Evolutionary conservation across 2,797 vertebrate species (phyloP), one percentile per base, ranked within the genome.

Genomic region (Phrynocephalus guinanensis): DNA sequence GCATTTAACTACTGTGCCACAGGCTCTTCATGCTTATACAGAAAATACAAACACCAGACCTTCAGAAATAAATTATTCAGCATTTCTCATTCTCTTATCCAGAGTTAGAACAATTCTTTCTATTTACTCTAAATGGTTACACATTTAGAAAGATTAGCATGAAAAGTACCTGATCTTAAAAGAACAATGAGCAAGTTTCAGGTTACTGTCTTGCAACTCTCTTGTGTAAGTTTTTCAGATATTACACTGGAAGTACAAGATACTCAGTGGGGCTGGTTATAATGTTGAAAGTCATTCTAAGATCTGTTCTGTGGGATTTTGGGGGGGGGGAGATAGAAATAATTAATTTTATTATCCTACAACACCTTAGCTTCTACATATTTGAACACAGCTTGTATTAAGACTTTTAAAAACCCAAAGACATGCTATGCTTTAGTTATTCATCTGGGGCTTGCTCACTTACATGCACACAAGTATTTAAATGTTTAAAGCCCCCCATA

Each of bases 41-140:
- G 38, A 70, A 78, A 78, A 79, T 52, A 30, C 75, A 70, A 52
- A 85, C 20, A 75, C 52, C n/a, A 87, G 75, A 60, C 88, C 91
- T 67, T 86, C 75, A 26, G 1, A 83, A 24, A 33, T 2, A 92
- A 77, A 87, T 78, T 50, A 85, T 84, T 77, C 3, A 24, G 15
- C 44, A n/a, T 8, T 63, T 72, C 11, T 63, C 48, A 87, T 0
- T 80, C 77, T 80, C 28, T 86, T 15, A 15, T 56, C 30, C 28
- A 80, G 44, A 82, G 68, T 83, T 6, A 89, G 84, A 81, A 44
- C 85, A 84, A 33, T 67, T 60, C 1, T 82, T 28, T 75, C 10
- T 6, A 66, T 30, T 84, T 88, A 0, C 89, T 85, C 70, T 71
- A 88, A 91, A 88, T 71, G 75, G n/a, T 63, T 38, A 68, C 24